Evolutionary conservation across 2,113 vertebrate genomes (phyloP).

Genomic region (Canis aureus): DNA sequence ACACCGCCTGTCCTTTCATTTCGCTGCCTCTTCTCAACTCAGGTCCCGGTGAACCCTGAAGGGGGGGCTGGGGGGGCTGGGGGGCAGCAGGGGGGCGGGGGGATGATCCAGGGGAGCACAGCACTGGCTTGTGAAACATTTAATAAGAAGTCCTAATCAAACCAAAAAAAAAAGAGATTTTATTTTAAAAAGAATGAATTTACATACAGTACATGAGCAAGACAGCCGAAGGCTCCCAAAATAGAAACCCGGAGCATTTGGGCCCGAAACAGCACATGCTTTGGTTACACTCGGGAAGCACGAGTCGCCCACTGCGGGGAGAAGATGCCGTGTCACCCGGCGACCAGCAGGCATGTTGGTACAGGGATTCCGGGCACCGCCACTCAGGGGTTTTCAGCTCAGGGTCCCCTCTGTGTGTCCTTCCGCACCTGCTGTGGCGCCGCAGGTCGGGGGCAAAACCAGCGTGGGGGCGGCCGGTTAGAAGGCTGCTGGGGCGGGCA

Average conservation of each 20-base stretch:
- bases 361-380: neutral
- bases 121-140: slow-evolving; percentile 54
- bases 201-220: slow-evolving; percentile 68
- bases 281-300: neutral
- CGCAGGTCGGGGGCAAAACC: neutral
- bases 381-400: neutral
- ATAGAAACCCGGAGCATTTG: slow-evolving; percentile 51
- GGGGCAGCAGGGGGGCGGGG: too few relatives aligned
- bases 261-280: neutral
- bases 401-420: neutral
- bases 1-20: neutral
- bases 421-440: neutral
- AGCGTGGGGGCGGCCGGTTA: neutral
- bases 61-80: neutral
- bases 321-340: neutral
- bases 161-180: slow-evolving; percentile 64
- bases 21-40: neutral
- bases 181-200: slow-evolving; percentile 66
- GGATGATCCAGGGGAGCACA: neutral
- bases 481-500: neutral
- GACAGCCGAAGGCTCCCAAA: slow-evolving; percentile 62
- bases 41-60: neutral
- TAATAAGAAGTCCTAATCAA: slow-evolving; percentile 62
- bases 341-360: too few relatives aligned
- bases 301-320: neutral